These are phyloP conservation scores for Dicrostonyx torquatus DNA, from an alignment of 2,797 vertebrate species.

Conservation along the genomic window DNA sequence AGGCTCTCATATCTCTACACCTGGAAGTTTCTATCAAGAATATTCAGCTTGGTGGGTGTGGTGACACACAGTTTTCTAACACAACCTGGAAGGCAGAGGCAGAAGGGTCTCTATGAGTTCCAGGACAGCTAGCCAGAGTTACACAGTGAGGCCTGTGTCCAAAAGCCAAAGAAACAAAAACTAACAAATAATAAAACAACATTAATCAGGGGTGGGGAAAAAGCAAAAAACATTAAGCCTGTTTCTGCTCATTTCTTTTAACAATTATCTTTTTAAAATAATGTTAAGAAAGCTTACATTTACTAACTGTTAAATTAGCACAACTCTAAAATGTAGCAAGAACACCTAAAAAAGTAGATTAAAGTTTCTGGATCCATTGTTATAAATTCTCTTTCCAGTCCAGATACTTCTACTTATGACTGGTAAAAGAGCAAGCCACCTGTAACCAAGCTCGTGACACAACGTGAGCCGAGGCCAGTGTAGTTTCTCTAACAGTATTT, in stretches of 20 bases:
- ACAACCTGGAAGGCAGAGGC: neutral
- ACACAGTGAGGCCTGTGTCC: neutral
- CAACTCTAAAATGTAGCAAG: constrained; percentile 45
- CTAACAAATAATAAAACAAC: neutral
- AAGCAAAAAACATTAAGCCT: neutral
- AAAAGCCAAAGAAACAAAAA: neutral
- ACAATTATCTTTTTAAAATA: constrained; percentile 40
- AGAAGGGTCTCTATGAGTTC: neutral
- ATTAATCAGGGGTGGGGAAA: too few species aligned
- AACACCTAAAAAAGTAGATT: constrained; percentile 31
- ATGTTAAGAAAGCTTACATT: constrained; percentile 35
- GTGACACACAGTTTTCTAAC: neutral
- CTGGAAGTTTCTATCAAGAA: constrained; percentile 51
- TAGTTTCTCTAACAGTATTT: neutral
- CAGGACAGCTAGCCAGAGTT: neutral
- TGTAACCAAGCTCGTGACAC: constrained; percentile 24
- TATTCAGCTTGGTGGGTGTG: neutral
- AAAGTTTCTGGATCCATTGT: constrained; percentile 32
- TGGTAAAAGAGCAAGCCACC: constrained; percentile 46
- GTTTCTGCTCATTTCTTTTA: constrained; percentile 39
- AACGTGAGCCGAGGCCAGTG: neutral
- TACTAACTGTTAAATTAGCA: constrained; percentile 47
- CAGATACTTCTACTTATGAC: constrained; percentile 22
- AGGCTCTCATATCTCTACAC: constrained; percentile 29
- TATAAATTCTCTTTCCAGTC: constrained; percentile 54